phyloP scores from a whole-genome alignment of 2,888 invertebrate species.

The Drosophila formosana region DNA sequence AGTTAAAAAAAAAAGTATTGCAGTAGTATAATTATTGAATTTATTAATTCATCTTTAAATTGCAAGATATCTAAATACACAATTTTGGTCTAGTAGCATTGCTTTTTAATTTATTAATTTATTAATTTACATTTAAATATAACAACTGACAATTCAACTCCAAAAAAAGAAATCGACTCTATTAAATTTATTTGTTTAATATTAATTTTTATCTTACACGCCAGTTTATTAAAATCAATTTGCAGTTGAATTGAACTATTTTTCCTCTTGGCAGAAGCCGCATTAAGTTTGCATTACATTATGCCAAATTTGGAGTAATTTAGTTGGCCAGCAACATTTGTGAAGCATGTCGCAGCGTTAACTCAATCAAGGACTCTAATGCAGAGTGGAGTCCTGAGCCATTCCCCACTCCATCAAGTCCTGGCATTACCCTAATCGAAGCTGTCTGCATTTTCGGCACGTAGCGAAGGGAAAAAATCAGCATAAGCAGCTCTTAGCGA shows the following conservation, averaged over 20 bases:
- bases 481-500: slow-evolving; percentile 47
- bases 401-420: neutral
- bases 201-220: too few relatives aligned
- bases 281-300: neutral
- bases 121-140: too few relatives aligned
- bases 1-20: too few relatives aligned
- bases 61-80: too few relatives aligned
- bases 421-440: slow-evolving; percentile 34
- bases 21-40: too few relatives aligned
- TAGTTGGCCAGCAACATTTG: slow-evolving; percentile 2
- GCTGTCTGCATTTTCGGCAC: slow-evolving; percentile 55
- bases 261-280: neutral
- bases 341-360: slow-evolving; percentile 14
- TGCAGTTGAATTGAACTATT: neutral
- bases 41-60: too few relatives aligned
- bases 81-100: too few relatives aligned
- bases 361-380: slow-evolving; percentile 20
- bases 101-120: too few relatives aligned
- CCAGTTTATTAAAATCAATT: neutral
- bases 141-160: too few relatives aligned
- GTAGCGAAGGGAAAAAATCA: slow-evolving; percentile 46
- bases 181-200: neutral
- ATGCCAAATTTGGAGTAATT: slow-evolving; percentile 7
- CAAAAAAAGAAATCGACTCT: too few relatives aligned
- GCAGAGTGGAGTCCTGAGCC: neutral